phyloP scores from a whole-genome alignment of 2,888 invertebrate species.

The Metallyticus violacea region DNA sequence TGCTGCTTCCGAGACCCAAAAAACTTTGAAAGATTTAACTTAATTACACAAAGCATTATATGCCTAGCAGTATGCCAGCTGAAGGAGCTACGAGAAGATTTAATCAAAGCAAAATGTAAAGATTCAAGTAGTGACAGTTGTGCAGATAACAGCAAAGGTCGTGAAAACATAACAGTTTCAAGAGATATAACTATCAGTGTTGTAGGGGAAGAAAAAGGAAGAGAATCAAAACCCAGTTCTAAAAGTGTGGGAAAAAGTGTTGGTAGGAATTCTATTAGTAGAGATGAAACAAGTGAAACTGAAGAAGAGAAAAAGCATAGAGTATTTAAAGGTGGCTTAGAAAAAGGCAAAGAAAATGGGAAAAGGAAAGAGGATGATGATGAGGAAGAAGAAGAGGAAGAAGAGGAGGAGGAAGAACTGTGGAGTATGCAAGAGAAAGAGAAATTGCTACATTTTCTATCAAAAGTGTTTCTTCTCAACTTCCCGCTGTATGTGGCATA shows the following conservation, averaged over 20 bases:
- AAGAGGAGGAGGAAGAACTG: slow-evolving; percentile 35
- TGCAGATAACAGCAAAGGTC: background rate
- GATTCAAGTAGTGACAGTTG: slow-evolving; percentile 20
- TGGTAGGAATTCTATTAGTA: background rate
- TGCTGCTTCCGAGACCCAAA: slow-evolving; percentile 91
- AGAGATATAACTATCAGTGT: slow-evolving; percentile 41
- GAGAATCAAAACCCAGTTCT: slow-evolving; percentile 35
- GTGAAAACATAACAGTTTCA: slow-evolving; percentile 35
- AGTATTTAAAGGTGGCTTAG: background rate
- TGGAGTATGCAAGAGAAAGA: slow-evolving; percentile 86
- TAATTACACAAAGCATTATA: slow-evolving; percentile 83
- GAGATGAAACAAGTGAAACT: background rate
- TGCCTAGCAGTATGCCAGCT: slow-evolving; percentile 80
- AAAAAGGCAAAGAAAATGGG: slow-evolving; percentile 23
- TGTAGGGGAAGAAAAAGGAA: slow-evolving; percentile 43
- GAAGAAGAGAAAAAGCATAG: slow-evolving; percentile 34
- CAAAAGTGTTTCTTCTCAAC: slow-evolving; percentile 84
- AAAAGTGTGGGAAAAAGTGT: slow-evolving; percentile 31
- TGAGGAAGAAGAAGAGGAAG: slow-evolving; percentile 22
- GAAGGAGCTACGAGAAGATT: slow-evolving; percentile 65
- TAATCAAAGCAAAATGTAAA: slow-evolving; percentile 42
- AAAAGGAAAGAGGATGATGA: slow-evolving; percentile 17
- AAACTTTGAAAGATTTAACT: slow-evolving; percentile 87
- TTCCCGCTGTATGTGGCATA: slow-evolving; percentile 86
- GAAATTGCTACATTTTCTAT: slow-evolving; percentile 81